Evolutionary conservation across 2,888 invertebrate species (phyloP), one percentile per base, ranked within the genome.

Genomic region (Lamellibrachia satsuma): DNA sequence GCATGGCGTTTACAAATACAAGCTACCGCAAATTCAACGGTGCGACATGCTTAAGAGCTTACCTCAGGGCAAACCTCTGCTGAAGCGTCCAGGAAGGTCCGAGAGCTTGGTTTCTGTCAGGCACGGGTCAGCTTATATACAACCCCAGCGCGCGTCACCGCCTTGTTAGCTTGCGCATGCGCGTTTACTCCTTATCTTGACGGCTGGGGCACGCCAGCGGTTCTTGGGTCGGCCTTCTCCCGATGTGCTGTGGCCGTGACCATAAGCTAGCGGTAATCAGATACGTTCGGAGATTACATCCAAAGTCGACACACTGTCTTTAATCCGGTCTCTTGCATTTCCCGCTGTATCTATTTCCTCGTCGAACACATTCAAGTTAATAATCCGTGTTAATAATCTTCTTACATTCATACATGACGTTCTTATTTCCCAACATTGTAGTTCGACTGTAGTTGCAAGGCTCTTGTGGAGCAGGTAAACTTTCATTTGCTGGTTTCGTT

Each of bases 1-100:
- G 55, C 55, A 55, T 60, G 11, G 75, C 75, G 75, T 15, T 22
- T 75, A n/a, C n/a, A 75, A 22, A 22, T n/a, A 15, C 75, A n/a
- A 75, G 15, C 75, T 75, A 75, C 75, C 75, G 75, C 75, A 15
- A 75, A 75, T 6, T 75, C 75, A 15, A 75, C 75, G 75, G 75
- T 4, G 75, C 75, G 1, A 11, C 15, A 15, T 75, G 75, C 39
- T 39, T 0, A 39, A 39, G 39, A 39, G 39, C 39, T 39, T 39
- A 75, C 75, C 75, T 75, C 75, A 75, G 75, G 75, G 75, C 75
- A 75, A 75, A 75, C 75, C 75, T 75, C 75, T 75, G 22, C 75
- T 75, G 75, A 75, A 75, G 75, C 75, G 75, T 75, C 75, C 75
- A 75, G 75, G 75, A 75, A 75, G 75, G 75, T 75, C 75, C 75